These are phyloP conservation scores for Heterotilapia buettikoferi DNA, from an alignment of 2,113 vertebrate species.

Conservation along the genomic window DNA sequence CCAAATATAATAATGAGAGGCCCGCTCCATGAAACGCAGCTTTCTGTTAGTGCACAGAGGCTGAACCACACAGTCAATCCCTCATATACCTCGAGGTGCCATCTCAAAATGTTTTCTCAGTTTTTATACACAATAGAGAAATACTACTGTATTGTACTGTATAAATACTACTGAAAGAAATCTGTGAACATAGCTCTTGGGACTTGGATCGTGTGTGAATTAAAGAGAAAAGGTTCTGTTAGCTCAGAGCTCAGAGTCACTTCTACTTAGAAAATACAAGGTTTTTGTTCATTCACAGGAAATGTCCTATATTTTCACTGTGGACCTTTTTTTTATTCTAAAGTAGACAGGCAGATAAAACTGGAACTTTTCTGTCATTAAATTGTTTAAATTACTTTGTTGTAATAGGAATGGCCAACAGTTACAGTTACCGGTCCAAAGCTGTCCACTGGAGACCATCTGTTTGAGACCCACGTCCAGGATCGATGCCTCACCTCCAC, in stretches of 20 bases:
- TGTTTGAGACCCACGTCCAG: neutral
- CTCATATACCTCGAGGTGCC: accelerated
- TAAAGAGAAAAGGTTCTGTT: neutral
- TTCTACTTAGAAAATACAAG: neutral
- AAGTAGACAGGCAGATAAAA: neutral
- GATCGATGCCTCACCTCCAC: neutral
- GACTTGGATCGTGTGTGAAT: neutral
- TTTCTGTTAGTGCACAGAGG: neutral
- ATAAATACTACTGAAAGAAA: neutral
- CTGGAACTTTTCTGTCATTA: neutral
- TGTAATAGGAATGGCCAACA: neutral
- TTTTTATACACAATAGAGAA: neutral
- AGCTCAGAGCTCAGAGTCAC: neutral
- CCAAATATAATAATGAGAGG: neutral
- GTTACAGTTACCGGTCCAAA: neutral
- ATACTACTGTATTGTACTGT: neutral
- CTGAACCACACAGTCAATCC: neutral
- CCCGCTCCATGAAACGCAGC: neutral
- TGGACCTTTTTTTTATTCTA: neutral
- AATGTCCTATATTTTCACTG: neutral
- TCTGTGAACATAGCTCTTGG: neutral
- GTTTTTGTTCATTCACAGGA: neutral
- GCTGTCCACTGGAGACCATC: neutral
- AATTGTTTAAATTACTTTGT: neutral
- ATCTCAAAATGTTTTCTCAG: neutral